phyloP scores from a whole-genome alignment of 2,113 vertebrate genomes.

The Siniperca chuatsi region DNA sequence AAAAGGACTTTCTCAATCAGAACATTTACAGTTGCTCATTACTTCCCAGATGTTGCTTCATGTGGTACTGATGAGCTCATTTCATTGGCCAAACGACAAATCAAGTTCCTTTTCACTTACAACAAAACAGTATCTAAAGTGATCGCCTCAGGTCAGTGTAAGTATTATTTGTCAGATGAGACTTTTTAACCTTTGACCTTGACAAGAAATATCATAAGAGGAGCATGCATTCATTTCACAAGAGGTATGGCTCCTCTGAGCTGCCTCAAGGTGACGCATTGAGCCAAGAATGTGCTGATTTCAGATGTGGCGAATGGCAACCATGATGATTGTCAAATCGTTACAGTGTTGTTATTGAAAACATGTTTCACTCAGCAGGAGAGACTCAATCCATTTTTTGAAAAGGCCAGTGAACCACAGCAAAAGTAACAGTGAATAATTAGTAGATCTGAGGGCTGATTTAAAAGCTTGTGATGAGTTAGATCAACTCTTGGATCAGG shows the following conservation, averaged over 20 bases:
- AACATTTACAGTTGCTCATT: constrained; percentile 56
- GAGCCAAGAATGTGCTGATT: constrained; percentile 76
- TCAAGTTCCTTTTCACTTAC: constrained; percentile 49
- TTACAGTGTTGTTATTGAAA: constrained; percentile 80
- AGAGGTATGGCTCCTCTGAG: constrained; percentile 58
- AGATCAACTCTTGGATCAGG: constrained; percentile 61
- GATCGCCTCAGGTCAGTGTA: constrained; percentile 47
- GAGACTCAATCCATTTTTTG: constrained; percentile 51
- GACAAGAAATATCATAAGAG: constrained; percentile 34
- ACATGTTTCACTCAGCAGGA: constrained; percentile 76
- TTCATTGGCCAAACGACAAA: constrained; percentile 65
- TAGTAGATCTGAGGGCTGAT: constrained; percentile 57
- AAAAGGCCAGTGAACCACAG: constrained; percentile 64
- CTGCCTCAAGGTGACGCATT: constrained; percentile 70
- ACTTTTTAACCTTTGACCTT: constrained; percentile 71
- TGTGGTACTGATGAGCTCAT: constrained; percentile 70
- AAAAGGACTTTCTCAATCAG: constrained; percentile 40
- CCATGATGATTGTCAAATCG: constrained; percentile 74
- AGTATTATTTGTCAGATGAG: constrained; percentile 65
- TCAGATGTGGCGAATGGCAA: constrained; percentile 80
- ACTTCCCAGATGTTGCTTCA: constrained; percentile 70
- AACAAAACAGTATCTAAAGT: constrained; percentile 48
- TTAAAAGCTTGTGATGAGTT: constrained; percentile 66
- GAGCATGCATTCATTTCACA: constrained; percentile 56
- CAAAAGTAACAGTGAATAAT: constrained; percentile 69